Evolutionary conservation across 2,113 vertebrate genomes (phyloP).

Genomic region (Varanus salvator): DNA sequence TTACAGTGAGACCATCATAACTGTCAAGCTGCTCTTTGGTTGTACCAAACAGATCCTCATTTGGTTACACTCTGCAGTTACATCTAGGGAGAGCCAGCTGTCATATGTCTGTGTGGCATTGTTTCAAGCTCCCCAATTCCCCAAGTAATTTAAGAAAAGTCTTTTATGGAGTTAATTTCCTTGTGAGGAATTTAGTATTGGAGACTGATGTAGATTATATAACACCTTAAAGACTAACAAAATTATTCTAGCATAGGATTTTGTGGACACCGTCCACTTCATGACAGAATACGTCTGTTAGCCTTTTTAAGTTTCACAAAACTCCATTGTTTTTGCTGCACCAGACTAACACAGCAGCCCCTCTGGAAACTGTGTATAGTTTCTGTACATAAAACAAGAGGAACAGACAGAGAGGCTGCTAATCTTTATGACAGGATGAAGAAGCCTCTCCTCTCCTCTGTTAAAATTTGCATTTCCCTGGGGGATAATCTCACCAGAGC

Average conservation of each 20-base stretch:
- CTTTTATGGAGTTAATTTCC: neutral
- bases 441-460: too few species aligned
- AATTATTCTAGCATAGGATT: too few species aligned
- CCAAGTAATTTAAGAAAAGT: neutral
- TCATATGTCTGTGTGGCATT: constrained; percentile 15
- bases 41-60: neutral
- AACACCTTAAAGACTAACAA: neutral
- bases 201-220: neutral
- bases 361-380: too few species aligned
- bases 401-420: neutral
- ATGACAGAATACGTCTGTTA: too few species aligned
- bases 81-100: constrained; percentile 1
- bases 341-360: too few species aligned
- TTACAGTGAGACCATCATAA: constrained; percentile 30
- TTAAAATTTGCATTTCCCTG: too few species aligned
- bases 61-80: constrained; percentile 18
- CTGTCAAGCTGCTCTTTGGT: neutral
- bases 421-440: too few species aligned
- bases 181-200: neutral
- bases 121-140: neutral
- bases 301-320: too few species aligned
- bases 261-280: too few species aligned
- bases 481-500: neutral
- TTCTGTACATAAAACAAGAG: neutral
- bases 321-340: too few species aligned